phyloP scores from a whole-genome alignment of 2,797 vertebrate species.

The Clarias pachynema region DNA sequence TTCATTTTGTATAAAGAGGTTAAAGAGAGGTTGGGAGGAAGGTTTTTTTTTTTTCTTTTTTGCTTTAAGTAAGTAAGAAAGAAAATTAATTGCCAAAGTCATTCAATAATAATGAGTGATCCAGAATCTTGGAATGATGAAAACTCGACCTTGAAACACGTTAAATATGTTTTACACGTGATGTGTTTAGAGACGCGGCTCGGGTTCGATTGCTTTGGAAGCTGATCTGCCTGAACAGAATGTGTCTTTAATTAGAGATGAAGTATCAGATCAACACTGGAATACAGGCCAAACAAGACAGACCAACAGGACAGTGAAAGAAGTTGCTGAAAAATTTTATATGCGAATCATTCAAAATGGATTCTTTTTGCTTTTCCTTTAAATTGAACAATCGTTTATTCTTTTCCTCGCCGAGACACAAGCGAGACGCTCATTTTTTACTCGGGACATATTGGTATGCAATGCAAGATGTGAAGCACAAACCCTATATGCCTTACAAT shows the following conservation, averaged over 20 bases:
- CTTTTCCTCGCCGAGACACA: not conserved
- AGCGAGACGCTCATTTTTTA: constrained; percentile 16
- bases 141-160: not conserved
- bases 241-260: not conserved
- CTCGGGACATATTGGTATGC: constrained; percentile 17
- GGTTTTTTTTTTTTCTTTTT: not conserved
- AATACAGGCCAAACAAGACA: not conserved
- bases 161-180: not conserved
- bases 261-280: not conserved
- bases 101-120: not conserved
- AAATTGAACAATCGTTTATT: not conserved
- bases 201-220: not conserved
- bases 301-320: not conserved
- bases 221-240: not conserved
- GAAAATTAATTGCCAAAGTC: not conserved
- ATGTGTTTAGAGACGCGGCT: not conserved
- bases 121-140: not conserved
- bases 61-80: not conserved
- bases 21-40: not conserved
- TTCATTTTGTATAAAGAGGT: constrained; percentile 20
- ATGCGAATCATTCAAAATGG: not conserved
- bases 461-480: not conserved
- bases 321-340: too few relatives aligned
- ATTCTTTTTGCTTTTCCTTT: not conserved
- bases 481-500: constrained; percentile 25